Base-by-base conservation (phyloP, 2,113 vertebrate species). In the Toxotes jaculatrix region DNA sequence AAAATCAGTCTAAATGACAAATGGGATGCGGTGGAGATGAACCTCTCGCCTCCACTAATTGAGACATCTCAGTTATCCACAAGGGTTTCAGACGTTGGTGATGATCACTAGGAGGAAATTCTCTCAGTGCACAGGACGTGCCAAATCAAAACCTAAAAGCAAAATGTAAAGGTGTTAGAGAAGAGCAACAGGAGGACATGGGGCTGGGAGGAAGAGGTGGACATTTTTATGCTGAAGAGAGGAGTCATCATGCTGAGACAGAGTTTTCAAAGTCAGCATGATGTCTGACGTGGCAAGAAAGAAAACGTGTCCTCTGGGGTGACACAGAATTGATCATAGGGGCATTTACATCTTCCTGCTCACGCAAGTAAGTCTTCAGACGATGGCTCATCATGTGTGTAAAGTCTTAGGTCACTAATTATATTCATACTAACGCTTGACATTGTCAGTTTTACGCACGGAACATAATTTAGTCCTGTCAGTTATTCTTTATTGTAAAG, bases 1-100 rank as follows among this genome's bases (percentile, higher is more conserved):
- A 27, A 47, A 42, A 79, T 65, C 36, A 21, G 10, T n/a, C 21
- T 38, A 38, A 57, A 10, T 70, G 31, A 59, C 51, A 80, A 74
- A 83, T 61, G 69, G 11, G 40, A 36, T 34, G 53, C 57, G 47
- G 59, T 7, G 1, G 49, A 51, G 40, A 40, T 11, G 6, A 77
- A 64, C 14, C 23, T 31, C 45, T 61, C 21, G 4, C 56, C 36
- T 74, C 49, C 34, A 19, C 72, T 71, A 43, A 61, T 13, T 16
- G 34, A 71, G 59, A 68, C 23, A 23, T 27, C 40, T 72, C 75
- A 62, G 31, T 4, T 23, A 19, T 69, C 43, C 16, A 14, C 49
- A 21, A 56, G 27, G 31, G 5, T 32, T 32, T 23, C 0, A 7
- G 34, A 27, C 19, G 17, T 21, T 40, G 8, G 31, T n/a, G 6